Conservation (phyloP, 2,113 vertebrate genomes). For the Romanogobio albipinnatus region DNA sequence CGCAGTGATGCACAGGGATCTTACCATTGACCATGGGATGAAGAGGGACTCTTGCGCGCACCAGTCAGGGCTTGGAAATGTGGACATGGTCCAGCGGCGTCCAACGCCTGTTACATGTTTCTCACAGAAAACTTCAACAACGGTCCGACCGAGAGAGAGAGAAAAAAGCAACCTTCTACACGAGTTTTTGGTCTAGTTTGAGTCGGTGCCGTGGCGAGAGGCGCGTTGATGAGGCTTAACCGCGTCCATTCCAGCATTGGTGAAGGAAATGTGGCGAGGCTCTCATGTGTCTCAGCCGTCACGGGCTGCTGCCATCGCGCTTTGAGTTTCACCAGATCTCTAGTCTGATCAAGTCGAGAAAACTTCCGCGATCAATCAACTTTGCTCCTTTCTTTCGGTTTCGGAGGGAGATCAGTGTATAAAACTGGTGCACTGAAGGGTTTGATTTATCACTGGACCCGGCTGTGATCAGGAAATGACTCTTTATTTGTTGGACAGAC, state of each 20-base stretch:
- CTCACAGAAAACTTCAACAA: background rate
- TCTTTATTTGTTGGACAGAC: background rate
- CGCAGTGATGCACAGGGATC: slow-evolving; percentile 1
- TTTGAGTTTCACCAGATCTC: slow-evolving; percentile 69
- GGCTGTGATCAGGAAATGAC: background rate
- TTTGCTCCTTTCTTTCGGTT: slow-evolving; percentile 66
- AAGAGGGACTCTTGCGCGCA: slow-evolving; percentile 50
- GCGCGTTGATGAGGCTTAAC: slow-evolving; percentile 49
- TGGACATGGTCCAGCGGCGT: slow-evolving; percentile 35
- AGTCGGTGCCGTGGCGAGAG: slow-evolving; percentile 20
- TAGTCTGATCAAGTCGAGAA: slow-evolving; percentile 67
- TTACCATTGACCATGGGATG: slow-evolving; percentile 77
- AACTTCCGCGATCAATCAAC: slow-evolving; percentile 70
- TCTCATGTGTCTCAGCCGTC: slow-evolving; percentile 67
- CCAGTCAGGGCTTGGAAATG: background rate
- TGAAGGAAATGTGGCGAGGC: slow-evolving; percentile 42
- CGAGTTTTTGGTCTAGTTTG: slow-evolving; percentile 35
- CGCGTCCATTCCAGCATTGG: slow-evolving; percentile 61
- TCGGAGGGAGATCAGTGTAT: slow-evolving; percentile 18
- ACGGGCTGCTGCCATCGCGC: slow-evolving; percentile 61
- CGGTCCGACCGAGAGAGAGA: background rate
- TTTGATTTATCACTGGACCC: too few species aligned
- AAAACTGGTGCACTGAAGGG: background rate
- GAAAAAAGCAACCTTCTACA: slow-evolving; percentile 5
- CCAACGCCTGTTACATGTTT: slow-evolving; percentile 43